Base-by-base conservation (phyloP, 2,797 vertebrate genomes). In the Champsocephalus esox region DNA sequence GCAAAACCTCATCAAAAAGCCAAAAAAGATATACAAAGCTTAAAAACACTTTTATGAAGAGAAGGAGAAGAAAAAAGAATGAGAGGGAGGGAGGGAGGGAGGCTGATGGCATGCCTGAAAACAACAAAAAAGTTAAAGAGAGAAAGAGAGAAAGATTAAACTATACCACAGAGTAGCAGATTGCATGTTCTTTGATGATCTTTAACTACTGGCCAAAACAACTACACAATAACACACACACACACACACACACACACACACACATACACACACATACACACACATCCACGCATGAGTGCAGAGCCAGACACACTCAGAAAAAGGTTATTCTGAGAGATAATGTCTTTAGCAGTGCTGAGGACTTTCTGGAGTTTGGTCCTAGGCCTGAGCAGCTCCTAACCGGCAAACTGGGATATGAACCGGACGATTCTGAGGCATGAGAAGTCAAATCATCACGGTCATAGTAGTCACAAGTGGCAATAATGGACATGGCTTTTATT, bases 1-100 rank as follows among this genome's bases (percentile, higher is more conserved):
- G 67, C 58, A 67, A 88, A 91, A 90, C 92, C 90, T 92, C 90
- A 89, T 92, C 82, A 90, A 90, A 90, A 83, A 65, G 75, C 56
- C 55, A 41, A 77, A 84, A 82, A 84, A 87, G 85, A 91, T 89
- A 82, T 70, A 82, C 86, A 85, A 66, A 85, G 84, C 82, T 89
- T 88, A 88, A 92, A 91, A 91, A 88, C 83, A 80, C 79, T 88
- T 93, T 93, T 92, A 92, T 90, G 84, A 90, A 89, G 86, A 89
- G 68, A 82, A 87, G 84, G 86, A 81, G 66, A 68, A 72, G 75
- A 77, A 70, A 79, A 75, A 79, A 75, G 82, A 91, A 78, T 72
- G 82, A 88, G 87, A 80, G 48, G 68, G 77, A 80, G 41, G 81
- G 87, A 88, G 87, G 78, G 77, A 80, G 41, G 81, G 87, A 88